Conservation (phyloP, 2,888 invertebrate species). For the Drosophila mimetica region DNA sequence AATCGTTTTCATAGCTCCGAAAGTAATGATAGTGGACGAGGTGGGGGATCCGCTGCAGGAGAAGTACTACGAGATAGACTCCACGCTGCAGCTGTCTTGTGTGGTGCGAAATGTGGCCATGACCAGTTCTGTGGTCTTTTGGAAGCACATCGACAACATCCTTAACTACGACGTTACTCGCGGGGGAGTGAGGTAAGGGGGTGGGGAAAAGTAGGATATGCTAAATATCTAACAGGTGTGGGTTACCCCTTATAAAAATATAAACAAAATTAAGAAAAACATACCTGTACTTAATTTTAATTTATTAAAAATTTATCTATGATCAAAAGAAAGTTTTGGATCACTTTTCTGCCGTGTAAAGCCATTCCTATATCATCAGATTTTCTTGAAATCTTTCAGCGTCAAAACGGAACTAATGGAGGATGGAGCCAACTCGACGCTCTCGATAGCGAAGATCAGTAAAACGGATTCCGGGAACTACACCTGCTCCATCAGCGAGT, state of each 20-base stretch:
- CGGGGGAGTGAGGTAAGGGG: constrained; percentile 85
- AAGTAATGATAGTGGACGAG: constrained; percentile 86
- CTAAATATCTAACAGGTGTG: no score
- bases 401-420: constrained; percentile 86
- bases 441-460: constrained; percentile 85
- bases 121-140: constrained; percentile 85
- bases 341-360: no score
- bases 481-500: constrained; percentile 85
- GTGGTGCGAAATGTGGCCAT: constrained; percentile 86
- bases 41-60: constrained; percentile 85
- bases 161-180: constrained; percentile 86
- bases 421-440: constrained; percentile 85
- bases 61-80: constrained; percentile 86
- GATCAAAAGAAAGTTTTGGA: no score
- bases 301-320: no score
- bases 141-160: constrained; percentile 85
- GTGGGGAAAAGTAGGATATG: no score
- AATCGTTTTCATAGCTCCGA: constrained; percentile 84
- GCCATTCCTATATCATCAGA: no score
- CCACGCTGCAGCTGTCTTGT: constrained; percentile 86
- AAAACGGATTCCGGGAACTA: constrained; percentile 86
- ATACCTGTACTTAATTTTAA: no score
- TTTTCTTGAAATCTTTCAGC: constrained; percentile 63
- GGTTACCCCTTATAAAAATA: no score
- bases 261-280: no score